A percentile compares a stretch with the other conserved stretches of the same genome.
Evolutionary conservation across 1,140 invertebrate species (phyloP).

Genomic region (Solenopsis fugax): DNA sequence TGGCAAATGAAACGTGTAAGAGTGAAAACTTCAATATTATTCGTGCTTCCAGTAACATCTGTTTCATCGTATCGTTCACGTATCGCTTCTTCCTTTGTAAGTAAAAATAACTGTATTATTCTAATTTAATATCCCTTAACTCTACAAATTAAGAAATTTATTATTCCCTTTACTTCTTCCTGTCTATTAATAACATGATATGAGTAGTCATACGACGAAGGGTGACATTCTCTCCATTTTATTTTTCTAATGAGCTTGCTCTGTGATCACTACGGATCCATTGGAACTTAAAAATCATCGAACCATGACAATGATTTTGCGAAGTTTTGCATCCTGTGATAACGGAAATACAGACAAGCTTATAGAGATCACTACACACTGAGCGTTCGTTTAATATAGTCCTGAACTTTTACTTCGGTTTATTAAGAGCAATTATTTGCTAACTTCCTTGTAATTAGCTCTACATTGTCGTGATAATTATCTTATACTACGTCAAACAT

Average conservation of each 20-base stretch:
- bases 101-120: not conserved
- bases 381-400: not conserved
- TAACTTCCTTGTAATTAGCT: not conserved
- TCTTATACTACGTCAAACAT: slow-evolving; percentile 33
- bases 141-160: not conserved
- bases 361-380: not conserved
- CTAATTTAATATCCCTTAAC: not conserved
- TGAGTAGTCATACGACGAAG: not conserved
- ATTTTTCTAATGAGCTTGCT: not conserved
- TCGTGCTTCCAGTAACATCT: not conserved
- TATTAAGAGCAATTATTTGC: not conserved
- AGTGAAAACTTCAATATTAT: not conserved
- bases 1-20: not conserved
- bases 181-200: not conserved
- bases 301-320: not conserved
- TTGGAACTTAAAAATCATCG: not conserved
- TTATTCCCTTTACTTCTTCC: not conserved
- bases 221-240: not conserved
- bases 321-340: not conserved
- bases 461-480: slow-evolving; percentile 17
- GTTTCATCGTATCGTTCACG: not conserved
- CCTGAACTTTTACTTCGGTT: not conserved
- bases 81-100: not conserved
- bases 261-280: not conserved
- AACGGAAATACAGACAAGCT: not conserved